Evolutionary conservation across 2,888 invertebrate genomes (phyloP).

Genomic region (Drosophila pegasa): DNA sequence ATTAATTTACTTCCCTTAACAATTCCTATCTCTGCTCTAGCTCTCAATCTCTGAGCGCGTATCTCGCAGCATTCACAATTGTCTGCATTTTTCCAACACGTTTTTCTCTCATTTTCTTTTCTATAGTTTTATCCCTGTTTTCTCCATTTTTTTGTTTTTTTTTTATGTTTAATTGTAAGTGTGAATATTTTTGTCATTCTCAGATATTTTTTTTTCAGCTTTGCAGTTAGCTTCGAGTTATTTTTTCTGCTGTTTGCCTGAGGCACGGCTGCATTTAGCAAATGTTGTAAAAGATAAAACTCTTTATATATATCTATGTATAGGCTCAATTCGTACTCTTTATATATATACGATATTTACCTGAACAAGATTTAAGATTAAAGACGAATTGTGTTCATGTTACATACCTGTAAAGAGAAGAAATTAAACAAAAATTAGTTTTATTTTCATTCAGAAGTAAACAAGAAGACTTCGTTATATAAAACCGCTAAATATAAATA

Average conservation of each 20-base stretch:
- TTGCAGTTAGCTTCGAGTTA: constrained; percentile 18
- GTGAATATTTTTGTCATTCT: constrained; percentile 59
- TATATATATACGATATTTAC: constrained; percentile 33
- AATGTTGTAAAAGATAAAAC: constrained; percentile 44
- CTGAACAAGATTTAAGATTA: not conserved
- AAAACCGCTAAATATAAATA: not conserved
- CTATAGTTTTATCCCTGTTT: not conserved
- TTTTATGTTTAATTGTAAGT: constrained; percentile 65
- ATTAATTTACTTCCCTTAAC: no score
- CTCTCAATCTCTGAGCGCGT: not conserved
- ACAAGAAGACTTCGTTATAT: not conserved
- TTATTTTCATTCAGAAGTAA: fast-evolving
- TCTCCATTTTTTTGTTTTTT: not conserved
- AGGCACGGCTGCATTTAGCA: constrained; percentile 29
- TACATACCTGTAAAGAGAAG: constrained; percentile 50
- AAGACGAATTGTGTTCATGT: not conserved
- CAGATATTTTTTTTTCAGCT: constrained; percentile 19
- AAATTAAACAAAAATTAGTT: not conserved
- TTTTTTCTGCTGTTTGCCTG: constrained; percentile 20
- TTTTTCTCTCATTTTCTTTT: not conserved
- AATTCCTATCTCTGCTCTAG: no score
- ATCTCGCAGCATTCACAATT: not conserved
- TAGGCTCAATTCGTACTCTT: constrained; percentile 9
- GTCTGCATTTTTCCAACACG: not conserved
- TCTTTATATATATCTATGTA: not conserved